Evolutionary conservation across 2,888 invertebrate species (phyloP).

Genomic region (Rhopalosiphum nymphaeae): DNA sequence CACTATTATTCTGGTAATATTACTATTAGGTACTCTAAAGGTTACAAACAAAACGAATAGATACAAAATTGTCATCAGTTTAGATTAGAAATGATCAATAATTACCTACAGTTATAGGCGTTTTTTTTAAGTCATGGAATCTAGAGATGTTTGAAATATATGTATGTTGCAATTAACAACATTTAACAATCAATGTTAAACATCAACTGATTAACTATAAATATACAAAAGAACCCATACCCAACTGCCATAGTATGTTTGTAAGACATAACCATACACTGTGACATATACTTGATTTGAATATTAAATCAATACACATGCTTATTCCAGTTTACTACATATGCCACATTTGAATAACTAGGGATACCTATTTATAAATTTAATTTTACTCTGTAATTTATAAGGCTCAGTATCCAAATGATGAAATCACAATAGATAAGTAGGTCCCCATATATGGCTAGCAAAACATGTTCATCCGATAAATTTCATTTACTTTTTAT

Average conservation of each 20-base stretch:
- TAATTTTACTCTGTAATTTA: not conserved
- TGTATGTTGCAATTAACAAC: not conserved
- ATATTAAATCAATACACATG: not conserved
- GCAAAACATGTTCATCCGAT: not conserved
- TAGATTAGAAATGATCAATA: not conserved
- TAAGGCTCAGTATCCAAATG: not conserved
- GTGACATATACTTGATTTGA: not conserved
- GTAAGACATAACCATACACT: not conserved
- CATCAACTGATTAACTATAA: not conserved
- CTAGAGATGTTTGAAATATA: not conserved
- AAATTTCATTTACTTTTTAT: not conserved
- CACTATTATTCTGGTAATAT: not conserved
- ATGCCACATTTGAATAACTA: not conserved
- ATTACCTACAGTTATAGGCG: not conserved
- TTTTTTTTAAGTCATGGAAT: not conserved
- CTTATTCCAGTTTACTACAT: no score
- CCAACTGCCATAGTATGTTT: not conserved
- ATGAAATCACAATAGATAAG: not conserved
- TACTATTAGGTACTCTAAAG: not conserved
- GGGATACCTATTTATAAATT: not conserved
- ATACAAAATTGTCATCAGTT: not conserved
- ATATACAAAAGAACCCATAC: not conserved
- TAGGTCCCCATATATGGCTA: not conserved
- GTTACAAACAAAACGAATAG: not conserved
- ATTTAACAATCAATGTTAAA: not conserved